phyloP scores from a whole-genome alignment of 2,113 vertebrate genomes.

The Eira barbara region DNA sequence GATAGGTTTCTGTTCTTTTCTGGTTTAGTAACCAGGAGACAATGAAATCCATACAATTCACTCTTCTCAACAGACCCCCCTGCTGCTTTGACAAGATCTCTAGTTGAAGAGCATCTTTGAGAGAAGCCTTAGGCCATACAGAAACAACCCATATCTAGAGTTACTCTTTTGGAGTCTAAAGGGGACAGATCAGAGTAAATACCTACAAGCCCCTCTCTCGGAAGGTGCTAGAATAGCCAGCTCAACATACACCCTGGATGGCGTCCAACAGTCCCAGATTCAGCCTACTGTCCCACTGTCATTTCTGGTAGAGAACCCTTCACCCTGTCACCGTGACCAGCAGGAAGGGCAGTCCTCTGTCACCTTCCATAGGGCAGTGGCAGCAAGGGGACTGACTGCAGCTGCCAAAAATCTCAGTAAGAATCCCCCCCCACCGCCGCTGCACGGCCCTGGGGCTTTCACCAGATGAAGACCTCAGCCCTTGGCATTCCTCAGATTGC shows the following conservation, averaged over 20 bases:
- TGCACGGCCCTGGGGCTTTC: not conserved
- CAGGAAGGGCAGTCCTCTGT: not conserved
- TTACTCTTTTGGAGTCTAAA: not conserved
- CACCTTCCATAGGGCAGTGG: not conserved
- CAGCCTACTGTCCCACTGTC: too few relatives aligned
- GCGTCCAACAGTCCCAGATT: not conserved
- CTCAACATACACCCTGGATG: not conserved
- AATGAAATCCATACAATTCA: not conserved
- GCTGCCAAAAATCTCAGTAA: not conserved
- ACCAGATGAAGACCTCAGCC: not conserved
- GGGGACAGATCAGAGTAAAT: not conserved
- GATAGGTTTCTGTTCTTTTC: not conserved
- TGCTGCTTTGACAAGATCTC: not conserved
- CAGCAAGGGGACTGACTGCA: not conserved
- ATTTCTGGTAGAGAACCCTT: not conserved
- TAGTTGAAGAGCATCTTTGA: not conserved
- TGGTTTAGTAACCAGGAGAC: not conserved
- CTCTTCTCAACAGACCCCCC: not conserved
- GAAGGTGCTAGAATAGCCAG: not conserved
- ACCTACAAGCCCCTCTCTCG: not conserved
- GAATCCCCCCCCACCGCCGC: not conserved
- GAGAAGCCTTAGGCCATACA: not conserved
- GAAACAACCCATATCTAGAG: not conserved
- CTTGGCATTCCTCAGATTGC: not conserved
- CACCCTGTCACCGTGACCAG: not conserved